Evolutionary conservation across 2,797 vertebrate genomes (phyloP).

Genomic region (Lepidocolaptes lacrymiger): DNA sequence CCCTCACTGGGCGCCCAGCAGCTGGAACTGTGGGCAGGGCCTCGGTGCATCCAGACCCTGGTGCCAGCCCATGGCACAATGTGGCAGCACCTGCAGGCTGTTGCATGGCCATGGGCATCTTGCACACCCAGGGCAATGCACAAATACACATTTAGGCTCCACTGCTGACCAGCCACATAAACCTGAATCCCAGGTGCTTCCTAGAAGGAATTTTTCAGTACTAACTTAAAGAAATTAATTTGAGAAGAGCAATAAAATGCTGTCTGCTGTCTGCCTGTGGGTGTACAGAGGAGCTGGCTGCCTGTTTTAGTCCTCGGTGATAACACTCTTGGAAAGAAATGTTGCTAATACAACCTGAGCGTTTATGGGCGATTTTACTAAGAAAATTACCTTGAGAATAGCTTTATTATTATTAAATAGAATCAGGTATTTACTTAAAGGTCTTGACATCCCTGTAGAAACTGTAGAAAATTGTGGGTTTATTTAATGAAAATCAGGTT

Average conservation of each 20-base stretch:
- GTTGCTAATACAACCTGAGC: not conserved
- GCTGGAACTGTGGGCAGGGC: rapidly evolving
- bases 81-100: no score
- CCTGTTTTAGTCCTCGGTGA: not conserved
- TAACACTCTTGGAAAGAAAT: not conserved
- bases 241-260: not conserved
- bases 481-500: not conserved
- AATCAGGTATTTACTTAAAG: not conserved
- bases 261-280: not conserved
- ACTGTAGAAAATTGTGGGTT: not conserved
- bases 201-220: not conserved
- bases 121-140: no score
- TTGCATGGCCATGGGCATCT: not conserved
- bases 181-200: not conserved
- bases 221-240: not conserved
- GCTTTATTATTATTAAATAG: constrained; percentile 15
- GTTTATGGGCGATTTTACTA: not conserved
- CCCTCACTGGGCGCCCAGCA: not conserved
- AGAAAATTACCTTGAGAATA: not conserved
- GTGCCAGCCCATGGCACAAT: no score
- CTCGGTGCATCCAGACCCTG: not conserved
- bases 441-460: not conserved
- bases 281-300: not conserved
- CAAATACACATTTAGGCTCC: not conserved
- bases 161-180: rapidly evolving